Evolutionary conservation across 2,888 invertebrate species (phyloP).

Genomic region (Patella ulyssiponensis): DNA sequence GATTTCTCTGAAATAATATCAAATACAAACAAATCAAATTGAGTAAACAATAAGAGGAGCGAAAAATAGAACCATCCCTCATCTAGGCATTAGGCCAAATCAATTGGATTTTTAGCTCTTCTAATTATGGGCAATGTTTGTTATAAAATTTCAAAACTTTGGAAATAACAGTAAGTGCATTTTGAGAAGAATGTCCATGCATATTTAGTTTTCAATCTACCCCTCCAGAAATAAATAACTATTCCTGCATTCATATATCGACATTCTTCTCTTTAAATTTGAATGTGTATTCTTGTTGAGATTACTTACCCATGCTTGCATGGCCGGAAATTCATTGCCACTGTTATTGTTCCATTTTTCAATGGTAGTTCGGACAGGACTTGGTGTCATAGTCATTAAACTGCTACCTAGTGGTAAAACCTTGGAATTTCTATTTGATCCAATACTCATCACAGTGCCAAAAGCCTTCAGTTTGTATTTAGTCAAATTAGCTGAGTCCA

Average conservation of each 20-base stretch:
- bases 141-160: too few relatives aligned
- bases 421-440: constrained; percentile 71
- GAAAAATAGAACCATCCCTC: too few relatives aligned
- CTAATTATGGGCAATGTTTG: too few relatives aligned
- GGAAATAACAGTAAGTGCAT: not conserved
- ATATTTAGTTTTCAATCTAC: too few relatives aligned
- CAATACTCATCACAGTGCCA: constrained; percentile 72
- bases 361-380: constrained; percentile 75
- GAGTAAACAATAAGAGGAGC: not conserved
- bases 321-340: constrained; percentile 75
- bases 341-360: constrained; percentile 78
- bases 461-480: constrained; percentile 67
- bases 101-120: too few relatives aligned
- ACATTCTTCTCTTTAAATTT: too few relatives aligned
- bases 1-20: constrained; percentile 75
- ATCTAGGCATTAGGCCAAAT: too few relatives aligned
- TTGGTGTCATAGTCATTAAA: constrained; percentile 76
- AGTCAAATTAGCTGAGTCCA: constrained; percentile 47
- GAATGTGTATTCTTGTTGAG: not conserved
- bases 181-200: too few relatives aligned
- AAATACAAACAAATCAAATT: not conserved
- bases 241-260: too few relatives aligned
- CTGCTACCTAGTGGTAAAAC: constrained; percentile 74
- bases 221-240: too few relatives aligned
- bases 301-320: constrained; percentile 75